These are phyloP conservation scores for Hyposoter didymator DNA, from an alignment of 2,888 invertebrate species.

Conservation along the genomic window DNA sequence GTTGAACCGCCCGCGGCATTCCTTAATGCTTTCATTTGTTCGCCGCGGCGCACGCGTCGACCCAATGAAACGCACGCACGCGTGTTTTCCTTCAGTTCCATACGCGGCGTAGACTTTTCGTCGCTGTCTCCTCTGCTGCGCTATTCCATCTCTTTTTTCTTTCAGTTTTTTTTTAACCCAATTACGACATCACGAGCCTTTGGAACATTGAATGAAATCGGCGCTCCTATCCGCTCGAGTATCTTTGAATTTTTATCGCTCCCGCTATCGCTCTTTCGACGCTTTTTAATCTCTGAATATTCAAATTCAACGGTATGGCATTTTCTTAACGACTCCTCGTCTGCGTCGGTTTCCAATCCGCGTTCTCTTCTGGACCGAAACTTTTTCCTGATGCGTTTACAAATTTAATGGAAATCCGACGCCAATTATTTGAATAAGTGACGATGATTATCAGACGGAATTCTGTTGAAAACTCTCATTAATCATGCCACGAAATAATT, in stretches of 20 bases:
- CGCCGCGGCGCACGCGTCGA: conserved; percentile 17
- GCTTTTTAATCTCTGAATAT: background rate
- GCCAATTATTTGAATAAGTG: background rate
- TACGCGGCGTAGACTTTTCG: background rate
- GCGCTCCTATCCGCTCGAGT: background rate
- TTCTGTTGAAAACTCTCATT: background rate
- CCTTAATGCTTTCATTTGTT: conserved; percentile 69
- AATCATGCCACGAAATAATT: background rate
- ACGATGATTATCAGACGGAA: background rate
- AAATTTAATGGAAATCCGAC: background rate
- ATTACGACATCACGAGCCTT: background rate
- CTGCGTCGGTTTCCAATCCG: background rate
- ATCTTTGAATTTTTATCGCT: background rate
- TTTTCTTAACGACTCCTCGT: background rate
- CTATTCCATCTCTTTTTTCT: background rate
- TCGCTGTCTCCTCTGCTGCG: background rate
- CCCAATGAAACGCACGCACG: background rate
- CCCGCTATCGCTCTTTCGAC: conserved; percentile 7
- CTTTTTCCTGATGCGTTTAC: background rate
- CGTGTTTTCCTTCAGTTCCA: conserved; percentile 4
- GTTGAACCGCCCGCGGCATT: conserved; percentile 79
- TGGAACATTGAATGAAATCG: conserved; percentile 14
- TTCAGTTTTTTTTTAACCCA: background rate
- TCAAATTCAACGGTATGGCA: background rate
- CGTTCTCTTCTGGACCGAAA: background rate